phyloP scores from a whole-genome alignment of 2,888 invertebrate genomes.

The Eupithecia inturbata region DNA sequence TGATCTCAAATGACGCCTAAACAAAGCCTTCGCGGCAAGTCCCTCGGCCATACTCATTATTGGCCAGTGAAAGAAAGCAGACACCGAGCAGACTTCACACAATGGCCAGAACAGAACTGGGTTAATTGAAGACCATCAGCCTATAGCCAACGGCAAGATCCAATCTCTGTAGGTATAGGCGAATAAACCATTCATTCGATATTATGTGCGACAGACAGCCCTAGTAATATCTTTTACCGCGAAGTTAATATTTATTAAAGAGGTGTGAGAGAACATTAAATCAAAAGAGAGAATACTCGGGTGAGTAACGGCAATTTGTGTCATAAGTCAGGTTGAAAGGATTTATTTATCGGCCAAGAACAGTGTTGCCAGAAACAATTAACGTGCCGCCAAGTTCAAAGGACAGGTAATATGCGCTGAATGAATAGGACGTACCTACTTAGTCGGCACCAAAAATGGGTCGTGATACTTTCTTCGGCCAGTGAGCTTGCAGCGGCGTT shows the following conservation, averaged over 20 bases:
- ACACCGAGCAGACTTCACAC: conserved; percentile 77
- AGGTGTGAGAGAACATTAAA: conserved; percentile 39
- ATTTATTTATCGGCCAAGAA: conserved; percentile 35
- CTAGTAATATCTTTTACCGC: conserved; percentile 46
- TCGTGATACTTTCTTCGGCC: conserved; percentile 62
- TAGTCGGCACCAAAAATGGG: conserved; percentile 53
- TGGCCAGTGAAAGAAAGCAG: conserved; percentile 78
- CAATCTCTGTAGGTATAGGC: conserved; percentile 63
- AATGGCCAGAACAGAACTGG: conserved; percentile 74
- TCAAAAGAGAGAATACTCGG: conserved; percentile 39
- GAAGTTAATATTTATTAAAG: conserved; percentile 43
- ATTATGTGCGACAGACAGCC: conserved; percentile 43
- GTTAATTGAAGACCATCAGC: conserved; percentile 79
- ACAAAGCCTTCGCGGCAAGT: conserved; percentile 62
- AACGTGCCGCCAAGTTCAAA: conserved; percentile 34
- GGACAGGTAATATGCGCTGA: conserved; percentile 33
- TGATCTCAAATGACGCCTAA: conserved; percentile 68
- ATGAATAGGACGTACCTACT: conserved; percentile 40
- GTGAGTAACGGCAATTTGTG: conserved; percentile 33
- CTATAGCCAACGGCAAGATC: conserved; percentile 68
- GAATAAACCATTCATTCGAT: conserved; percentile 62
- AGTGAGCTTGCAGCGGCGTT: conserved; percentile 48
- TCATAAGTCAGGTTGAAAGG: conserved; percentile 30
- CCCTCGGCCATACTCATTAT: conserved; percentile 72
- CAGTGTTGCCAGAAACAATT: conserved; percentile 36